Evolutionary conservation across 2,797 vertebrate species (phyloP).

Genomic region (Mus minutoides): DNA sequence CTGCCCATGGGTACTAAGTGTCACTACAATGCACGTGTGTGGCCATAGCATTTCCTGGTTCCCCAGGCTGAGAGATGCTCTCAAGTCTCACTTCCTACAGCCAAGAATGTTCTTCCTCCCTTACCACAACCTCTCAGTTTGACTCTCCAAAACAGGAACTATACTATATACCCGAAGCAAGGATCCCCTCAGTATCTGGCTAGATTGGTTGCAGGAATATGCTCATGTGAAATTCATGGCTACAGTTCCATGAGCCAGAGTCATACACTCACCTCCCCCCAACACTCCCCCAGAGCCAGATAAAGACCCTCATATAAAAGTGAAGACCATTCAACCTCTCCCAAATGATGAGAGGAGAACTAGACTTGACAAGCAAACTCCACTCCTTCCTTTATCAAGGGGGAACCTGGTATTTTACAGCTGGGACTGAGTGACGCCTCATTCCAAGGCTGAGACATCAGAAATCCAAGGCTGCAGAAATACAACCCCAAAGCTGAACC

Average conservation of each 20-base stretch:
- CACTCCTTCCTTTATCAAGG: neutral
- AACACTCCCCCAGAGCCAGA: neutral
- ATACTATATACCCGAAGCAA: neutral
- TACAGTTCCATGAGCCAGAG: neutral
- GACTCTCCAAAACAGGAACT: neutral
- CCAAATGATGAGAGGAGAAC: neutral
- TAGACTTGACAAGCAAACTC: neutral
- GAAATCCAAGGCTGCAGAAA: neutral
- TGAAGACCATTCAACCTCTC: neutral
- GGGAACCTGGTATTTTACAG: neutral
- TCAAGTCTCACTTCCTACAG: neutral
- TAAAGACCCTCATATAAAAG: neutral
- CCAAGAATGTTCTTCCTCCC: neutral
- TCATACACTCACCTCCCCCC: neutral
- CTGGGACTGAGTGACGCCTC: neutral
- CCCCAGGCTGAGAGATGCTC: neutral
- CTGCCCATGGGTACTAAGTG: no score
- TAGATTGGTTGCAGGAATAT: neutral
- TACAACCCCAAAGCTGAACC: rapidly evolving
- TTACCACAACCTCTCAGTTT: neutral
- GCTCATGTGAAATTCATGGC: neutral
- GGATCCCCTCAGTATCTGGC: neutral
- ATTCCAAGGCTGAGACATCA: neutral
- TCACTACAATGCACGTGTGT: no score
- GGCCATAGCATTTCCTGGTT: neutral